Evolutionary conservation across 2,888 invertebrate species (phyloP), one percentile per base, ranked within the genome.

Genomic region (Andrena trimmerana): DNA sequence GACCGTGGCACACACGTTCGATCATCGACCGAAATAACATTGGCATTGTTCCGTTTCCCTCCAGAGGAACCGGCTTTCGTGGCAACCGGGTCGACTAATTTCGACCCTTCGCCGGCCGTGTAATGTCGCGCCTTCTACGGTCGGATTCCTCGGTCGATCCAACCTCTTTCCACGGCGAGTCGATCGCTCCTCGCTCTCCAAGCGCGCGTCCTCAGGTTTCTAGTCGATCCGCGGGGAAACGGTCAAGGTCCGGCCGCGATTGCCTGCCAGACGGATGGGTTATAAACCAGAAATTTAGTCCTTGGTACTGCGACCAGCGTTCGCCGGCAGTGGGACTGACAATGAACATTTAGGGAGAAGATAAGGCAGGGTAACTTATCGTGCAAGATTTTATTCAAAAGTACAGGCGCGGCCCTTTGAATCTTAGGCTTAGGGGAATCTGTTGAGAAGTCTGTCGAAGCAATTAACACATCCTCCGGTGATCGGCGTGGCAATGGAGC

Each of bases 21-120:
- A 92, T 93, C 93, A 93, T 88, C 92, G 92, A 91, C 93, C 78
- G 86, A 93, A 93, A 93, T 93, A 93, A 86, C 91, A 84, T 89
- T 92, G 93, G 93, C 92, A 93, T 93, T 93, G 93, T 93, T 93
- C 91, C 91, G 91, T 88, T 93, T 91, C 87, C 88, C 87, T 90
- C 89, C 90, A 90, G 89, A 75, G 69, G 79, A 86, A 78, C 86
- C 76, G 74, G 83, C 87, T 83, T 77, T 83, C 85, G 67, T 78
- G 84, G 82, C 84, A 88, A 86, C 67, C 82, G 78, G 88, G 82
- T 88, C 87, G 87, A 81, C 81, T 88, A 85, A 87, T 89, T 87
- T 76, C 87, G 79, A 80, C 74, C 87, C 77, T 78, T 86, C 79
- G 71, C 66, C 62, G 24, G 27, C 50, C 71, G 71, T 78, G 74